Evolutionary conservation across 2,797 vertebrate genomes (phyloP), one percentile per base, ranked within the genome.

Genomic region (Micropoecilia bifurca): DNA sequence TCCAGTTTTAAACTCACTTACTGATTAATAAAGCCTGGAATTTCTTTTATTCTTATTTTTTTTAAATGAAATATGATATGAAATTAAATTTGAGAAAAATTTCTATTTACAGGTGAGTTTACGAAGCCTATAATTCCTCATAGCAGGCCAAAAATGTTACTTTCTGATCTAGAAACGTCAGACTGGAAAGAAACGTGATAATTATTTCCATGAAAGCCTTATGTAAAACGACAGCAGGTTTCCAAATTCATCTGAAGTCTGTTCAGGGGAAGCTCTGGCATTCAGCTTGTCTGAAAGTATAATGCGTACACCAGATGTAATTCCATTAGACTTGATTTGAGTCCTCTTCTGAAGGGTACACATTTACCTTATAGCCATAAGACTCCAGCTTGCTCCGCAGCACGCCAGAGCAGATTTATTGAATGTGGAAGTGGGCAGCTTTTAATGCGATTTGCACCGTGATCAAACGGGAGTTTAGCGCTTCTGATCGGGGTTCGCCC

Each of bases 291-390:
- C 85, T 82, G 48, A 22, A 84, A 87, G 83, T 77, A 63, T 74
- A 30, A 84, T 78, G 77, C 80, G 84, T 36, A 78, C 76, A 79
- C 84, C 79, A 74, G 80, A 91, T 87, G 88, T 78, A 80, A 92
- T 86, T 85, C 82, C 20, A 18, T 91, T 90, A 88, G 20, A 86
- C 80, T 75, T 79, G 83, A 91, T 91, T 86, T 80, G 78, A 86
- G 72, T 78, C 61, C 47, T 82, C 77, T 57, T 81, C 84, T 53
- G 16, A 57, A 84, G 83, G 33, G 53, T 71, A 46, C 61, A 14
- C 46, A 71, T 92, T 93, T 81, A 91, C 90, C 89, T 93, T 77
- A 78, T 91, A 93, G 93, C 93, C 78, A 91, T 89, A 53, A 83
- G 71, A 78, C 81, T 78, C 77, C 13, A 3, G 63, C 73, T 2